Conservation (phyloP, 2,888 invertebrate species). For the Cerastoderma edule region DNA sequence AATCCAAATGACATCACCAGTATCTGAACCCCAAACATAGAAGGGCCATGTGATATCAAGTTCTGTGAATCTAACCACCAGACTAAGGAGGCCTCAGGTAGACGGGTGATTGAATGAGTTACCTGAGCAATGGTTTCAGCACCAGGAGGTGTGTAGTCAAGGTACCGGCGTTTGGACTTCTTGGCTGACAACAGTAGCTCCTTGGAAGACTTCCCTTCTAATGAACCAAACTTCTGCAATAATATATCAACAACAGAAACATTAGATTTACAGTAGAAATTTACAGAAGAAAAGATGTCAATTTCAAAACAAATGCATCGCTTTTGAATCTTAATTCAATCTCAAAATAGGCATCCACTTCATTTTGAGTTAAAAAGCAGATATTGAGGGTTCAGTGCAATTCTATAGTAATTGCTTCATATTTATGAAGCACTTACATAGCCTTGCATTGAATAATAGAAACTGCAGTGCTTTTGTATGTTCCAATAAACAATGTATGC, state of each 20-base stretch:
- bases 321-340: too few relatives aligned
- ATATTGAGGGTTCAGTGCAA: background rate
- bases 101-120: too few relatives aligned
- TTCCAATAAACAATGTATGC: too few relatives aligned
- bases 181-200: conserved; percentile 70
- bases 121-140: conserved; percentile 76
- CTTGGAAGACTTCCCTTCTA: conserved; percentile 73
- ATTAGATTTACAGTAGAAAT: background rate
- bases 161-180: conserved; percentile 58
- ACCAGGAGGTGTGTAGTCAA: conserved; percentile 73
- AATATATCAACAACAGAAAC: background rate
- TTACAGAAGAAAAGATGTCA: background rate
- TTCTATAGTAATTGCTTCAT: too few relatives aligned
- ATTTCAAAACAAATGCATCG: background rate
- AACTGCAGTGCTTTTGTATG: too few relatives aligned
- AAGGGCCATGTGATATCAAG: too few relatives aligned
- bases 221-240: conserved; percentile 77
- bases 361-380: background rate
- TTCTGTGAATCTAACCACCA: too few relatives aligned
- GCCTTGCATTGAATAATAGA: too few relatives aligned
- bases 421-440: too few relatives aligned
- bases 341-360: background rate
- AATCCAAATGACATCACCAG: too few relatives aligned
- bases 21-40: too few relatives aligned
- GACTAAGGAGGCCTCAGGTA: too few relatives aligned